Base-by-base conservation (phyloP, 2,797 vertebrate species). In the Protonibea diacanthus region DNA sequence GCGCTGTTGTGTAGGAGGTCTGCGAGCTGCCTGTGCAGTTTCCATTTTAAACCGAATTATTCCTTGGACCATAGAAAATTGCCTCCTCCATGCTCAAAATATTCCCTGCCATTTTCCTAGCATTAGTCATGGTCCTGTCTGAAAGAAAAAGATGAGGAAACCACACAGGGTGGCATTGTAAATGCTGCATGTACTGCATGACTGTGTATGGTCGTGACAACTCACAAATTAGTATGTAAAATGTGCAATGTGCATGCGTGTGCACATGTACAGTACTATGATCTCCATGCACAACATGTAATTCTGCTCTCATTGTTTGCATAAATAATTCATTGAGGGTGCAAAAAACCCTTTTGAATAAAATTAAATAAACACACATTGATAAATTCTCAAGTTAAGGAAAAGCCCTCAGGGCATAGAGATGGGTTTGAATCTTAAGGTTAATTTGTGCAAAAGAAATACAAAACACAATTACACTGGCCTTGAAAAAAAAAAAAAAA, bases 351-450 rank as follows among this genome's bases (percentile, higher is more conserved):
- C 55, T 65, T 83, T 82, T 86, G 77, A 92, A 84, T 73, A 74
- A 87, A 87, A 93, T 88, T 85, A 83, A 92, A 93, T 83, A 87
- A 83, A 80, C 62, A 87, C 55, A 91, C 82, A 82, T 40, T 86
- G 80, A 90, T 92, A 91, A 66, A 92, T 88, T 84, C 69, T 88
- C 62, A 88, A 85, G 76, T 89, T 80, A 83, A 53, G 64, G 64
- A 89, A 88, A 79, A 76, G 59, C 73, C 85, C 82, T 79, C 48
- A 2, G 83, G 87, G 79, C 79, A 79, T 1, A 52, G 69, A 81
- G 61, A 90, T 65, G 72, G 75, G 72, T 82, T 83, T 77, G 81
- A 88, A 87, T 93, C 78, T 89, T 88, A 86, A 86, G 78, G 79
- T 86, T 83, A 83, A 91, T 91, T 84, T 91, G 71, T 81, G 71